Evolutionary conservation across 2,797 vertebrate species (phyloP), one percentile per base, ranked within the genome.

Genomic region (Amblyraja radiata): DNA sequence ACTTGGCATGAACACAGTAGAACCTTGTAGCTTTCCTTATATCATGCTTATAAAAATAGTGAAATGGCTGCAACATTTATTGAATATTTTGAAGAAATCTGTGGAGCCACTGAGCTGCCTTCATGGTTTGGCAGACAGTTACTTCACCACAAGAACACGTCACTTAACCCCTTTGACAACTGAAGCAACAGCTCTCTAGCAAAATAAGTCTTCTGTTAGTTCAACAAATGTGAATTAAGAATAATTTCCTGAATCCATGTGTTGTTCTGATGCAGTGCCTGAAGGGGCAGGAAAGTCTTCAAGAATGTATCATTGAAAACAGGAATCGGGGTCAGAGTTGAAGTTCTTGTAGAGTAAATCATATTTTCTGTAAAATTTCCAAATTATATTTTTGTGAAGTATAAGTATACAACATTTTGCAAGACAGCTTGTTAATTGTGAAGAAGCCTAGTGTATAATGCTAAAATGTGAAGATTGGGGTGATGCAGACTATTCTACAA

Each of bases 1-100:
- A 74, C 90, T 92, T 92, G 90, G 71, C 90, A 92, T 23, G 73
- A 92, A 16, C 39, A 92, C 90, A 92, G 90, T 92, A 16, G 90
- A 92, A 71, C 90, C 90, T 76, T 92, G 71, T 92, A 92, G 39
- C 73, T 92, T 92, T 92, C 71, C 39, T 76, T 92, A 1, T 92
- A 74, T 92, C 90, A 92, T 54, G 46, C 73, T 91, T 91, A 92
- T 76, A 92, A 92, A 91, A 92, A 74, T 92, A 92, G 63, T 92
- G 73, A 92, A 92, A 73, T 74, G 90, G 39, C 90, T 92, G 90
- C 46, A 92, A 76, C 68, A 92, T 92, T 92, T 92, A 92, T 92
- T 92, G 46, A 92, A 92, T 92, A 92, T 92, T 92, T 92, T 54
- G 90, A 13, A 92, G 90, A 92, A 92, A 92, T 92, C 71, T 74